These are phyloP conservation scores for Pristionchus entomophagus DNA, from an alignment of 2,888 invertebrate species.

Conservation along the genomic window DNA sequence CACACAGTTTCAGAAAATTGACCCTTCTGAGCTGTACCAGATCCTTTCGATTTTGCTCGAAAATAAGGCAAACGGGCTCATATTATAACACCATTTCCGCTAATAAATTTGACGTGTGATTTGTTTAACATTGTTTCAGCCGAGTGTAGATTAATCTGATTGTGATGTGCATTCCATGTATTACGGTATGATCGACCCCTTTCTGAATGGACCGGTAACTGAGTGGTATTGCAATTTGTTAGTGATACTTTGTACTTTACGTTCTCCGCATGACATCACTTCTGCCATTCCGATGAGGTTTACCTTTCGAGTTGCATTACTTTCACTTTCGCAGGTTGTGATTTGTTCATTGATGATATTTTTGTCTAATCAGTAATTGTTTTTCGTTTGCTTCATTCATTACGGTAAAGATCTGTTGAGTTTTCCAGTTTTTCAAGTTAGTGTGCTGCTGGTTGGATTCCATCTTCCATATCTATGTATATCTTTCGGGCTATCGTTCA, in stretches of 20 bases:
- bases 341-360: conserved; percentile 13
- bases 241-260: not conserved
- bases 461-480: not conserved
- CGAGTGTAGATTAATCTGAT: conserved; percentile 15
- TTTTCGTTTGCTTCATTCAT: not conserved
- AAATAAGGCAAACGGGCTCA: too few species aligned
- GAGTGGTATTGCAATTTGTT: not conserved
- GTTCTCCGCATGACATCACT: not conserved
- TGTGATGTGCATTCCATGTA: conserved; percentile 4
- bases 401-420: conserved; percentile 7
- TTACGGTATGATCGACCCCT: not conserved
- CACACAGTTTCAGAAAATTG: too few species aligned
- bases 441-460: not conserved
- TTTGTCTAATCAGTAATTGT: not conserved
- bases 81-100: not conserved
- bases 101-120: conserved; percentile 11
- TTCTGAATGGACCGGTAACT: not conserved
- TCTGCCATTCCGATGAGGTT: not conserved
- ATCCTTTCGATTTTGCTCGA: too few species aligned
- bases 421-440: not conserved
- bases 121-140: not conserved
- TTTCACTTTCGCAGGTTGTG: conserved; percentile 27
- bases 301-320: too few species aligned
- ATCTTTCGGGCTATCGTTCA: not conserved
- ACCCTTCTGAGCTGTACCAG: too few species aligned